Evolutionary conservation across 2,797 vertebrate species (phyloP).

Genomic region (Scolopax rusticola): DNA sequence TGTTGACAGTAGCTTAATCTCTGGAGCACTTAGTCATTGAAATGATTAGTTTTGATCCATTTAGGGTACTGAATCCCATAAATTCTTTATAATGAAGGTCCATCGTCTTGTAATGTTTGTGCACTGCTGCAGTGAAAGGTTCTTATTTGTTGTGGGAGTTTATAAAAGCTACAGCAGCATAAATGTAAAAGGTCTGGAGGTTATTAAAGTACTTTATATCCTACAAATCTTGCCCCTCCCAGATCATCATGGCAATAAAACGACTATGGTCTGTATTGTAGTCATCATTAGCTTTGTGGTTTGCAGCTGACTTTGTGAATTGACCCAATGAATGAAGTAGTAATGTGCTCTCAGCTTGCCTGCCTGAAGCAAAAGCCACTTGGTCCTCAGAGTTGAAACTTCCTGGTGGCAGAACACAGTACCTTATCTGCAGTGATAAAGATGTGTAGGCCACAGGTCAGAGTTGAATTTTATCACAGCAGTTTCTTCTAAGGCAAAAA

Average conservation of each 20-base stretch:
- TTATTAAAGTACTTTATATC: not conserved
- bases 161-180: not conserved
- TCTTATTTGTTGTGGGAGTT: not conserved
- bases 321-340: accelerated
- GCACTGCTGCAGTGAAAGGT: not conserved
- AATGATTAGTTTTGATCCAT: slow-evolving; percentile 11
- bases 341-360: not conserved
- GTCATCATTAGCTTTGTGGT: not conserved
- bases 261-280: accelerated
- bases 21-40: not conserved
- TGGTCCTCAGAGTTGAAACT: accelerated
- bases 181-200: not conserved
- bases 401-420: not conserved
- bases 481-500: not conserved
- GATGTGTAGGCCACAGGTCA: not conserved
- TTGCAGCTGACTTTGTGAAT: not conserved
- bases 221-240: not conserved
- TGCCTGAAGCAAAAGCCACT: accelerated
- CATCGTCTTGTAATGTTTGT: not conserved
- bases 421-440: not conserved
- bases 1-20: not conserved
- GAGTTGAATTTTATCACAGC: not conserved
- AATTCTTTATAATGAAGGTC: not conserved
- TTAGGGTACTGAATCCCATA: not conserved
- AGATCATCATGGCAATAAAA: not conserved